Percentiles rank a stretch among this genome's conserved stretches.
phyloP scores from a whole-genome alignment of 2,113 vertebrate genomes.

The Sturnus vulgaris region DNA sequence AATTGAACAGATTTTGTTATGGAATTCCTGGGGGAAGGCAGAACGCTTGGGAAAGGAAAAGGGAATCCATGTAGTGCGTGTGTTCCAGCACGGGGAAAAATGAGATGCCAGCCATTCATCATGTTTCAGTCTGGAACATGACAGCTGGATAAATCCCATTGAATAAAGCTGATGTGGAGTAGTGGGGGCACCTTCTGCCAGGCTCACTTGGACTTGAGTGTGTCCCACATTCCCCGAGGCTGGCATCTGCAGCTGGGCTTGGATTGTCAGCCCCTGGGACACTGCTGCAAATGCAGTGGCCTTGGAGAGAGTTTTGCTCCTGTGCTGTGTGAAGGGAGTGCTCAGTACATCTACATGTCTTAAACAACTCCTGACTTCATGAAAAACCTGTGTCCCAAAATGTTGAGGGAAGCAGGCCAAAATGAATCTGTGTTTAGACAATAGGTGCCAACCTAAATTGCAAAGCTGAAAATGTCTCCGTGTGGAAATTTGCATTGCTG shows the following conservation, averaged over 20 bases:
- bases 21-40: not conserved
- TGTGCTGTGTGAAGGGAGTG: not conserved
- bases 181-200: not conserved
- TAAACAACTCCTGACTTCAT: rapidly evolving
- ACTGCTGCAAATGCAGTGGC: rapidly evolving
- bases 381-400: not conserved
- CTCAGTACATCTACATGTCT: not conserved
- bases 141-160: slow-evolving; percentile 22
- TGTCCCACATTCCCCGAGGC: not conserved
- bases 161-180: not conserved
- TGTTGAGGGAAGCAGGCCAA: not conserved
- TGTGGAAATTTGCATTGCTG: not conserved
- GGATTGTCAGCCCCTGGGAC: not conserved
- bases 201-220: not conserved
- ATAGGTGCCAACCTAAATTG: not conserved
- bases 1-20: not conserved
- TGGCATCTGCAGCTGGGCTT: not conserved
- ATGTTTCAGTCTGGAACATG: not conserved
- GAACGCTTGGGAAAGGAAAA: slow-evolving; percentile 9
- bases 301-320: not conserved
- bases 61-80: not conserved
- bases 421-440: not conserved
- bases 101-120: not conserved
- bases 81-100: not conserved
- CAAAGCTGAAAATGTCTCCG: not conserved